phyloP scores from a whole-genome alignment of 2,797 vertebrate genomes.

The Thalassophryne amazonica region DNA sequence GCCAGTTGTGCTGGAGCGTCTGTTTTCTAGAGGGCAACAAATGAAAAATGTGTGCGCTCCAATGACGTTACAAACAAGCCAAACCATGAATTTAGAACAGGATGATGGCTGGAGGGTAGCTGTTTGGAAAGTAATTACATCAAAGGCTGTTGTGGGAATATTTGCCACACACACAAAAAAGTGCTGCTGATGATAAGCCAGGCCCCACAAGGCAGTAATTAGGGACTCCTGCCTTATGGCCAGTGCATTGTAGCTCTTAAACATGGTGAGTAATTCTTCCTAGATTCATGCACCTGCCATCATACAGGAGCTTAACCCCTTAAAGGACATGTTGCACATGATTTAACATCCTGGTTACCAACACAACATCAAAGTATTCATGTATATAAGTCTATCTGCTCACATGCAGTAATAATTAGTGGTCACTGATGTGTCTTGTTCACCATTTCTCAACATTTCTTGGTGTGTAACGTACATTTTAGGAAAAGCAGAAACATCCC shows the following conservation, averaged over 20 bases:
- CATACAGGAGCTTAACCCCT: slow-evolving; percentile 10
- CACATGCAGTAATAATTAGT: no score
- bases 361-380: no score
- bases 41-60: slow-evolving; percentile 61
- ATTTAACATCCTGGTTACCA: no score
- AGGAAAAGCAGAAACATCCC: no score
- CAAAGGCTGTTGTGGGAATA: slow-evolving; percentile 77
- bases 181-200: slow-evolving; percentile 70
- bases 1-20: slow-evolving; percentile 15
- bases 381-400: no score
- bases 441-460: slow-evolving; percentile 1
- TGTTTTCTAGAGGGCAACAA: slow-evolving; percentile 43
- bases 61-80: slow-evolving; percentile 66
- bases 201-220: slow-evolving; percentile 71
- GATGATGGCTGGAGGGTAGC: slow-evolving; percentile 73
- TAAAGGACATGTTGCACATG: no score
- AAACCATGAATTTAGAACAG: slow-evolving; percentile 70
- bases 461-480: neutral
- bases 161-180: slow-evolving; percentile 76
- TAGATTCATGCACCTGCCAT: slow-evolving; percentile 52
- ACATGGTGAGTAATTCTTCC: slow-evolving; percentile 62
- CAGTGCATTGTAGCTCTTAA: slow-evolving; percentile 54
- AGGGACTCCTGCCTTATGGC: slow-evolving; percentile 62
- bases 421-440: no score
- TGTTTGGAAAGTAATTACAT: slow-evolving; percentile 82